Percentiles rank a stretch among this genome's conserved stretches.
These are phyloP conservation scores for Danio rerio DNA, from an alignment of 2,113 vertebrate species.

Conservation along the genomic window GRCz12tu NC_133190.1:30768501-30769000, in stretches of 20 bases:
- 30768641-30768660: neutral
- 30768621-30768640: neutral
- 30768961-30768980: too few species aligned
- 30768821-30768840: neutral
- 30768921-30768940: too few species aligned
- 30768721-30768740: conserved; percentile 12
- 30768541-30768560: neutral
- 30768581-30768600: neutral
- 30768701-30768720: conserved; percentile 33
- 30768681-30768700: neutral
- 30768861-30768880: neutral
- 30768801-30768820: neutral
- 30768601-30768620: neutral
- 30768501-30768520: neutral
- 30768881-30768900: conserved; percentile 31
- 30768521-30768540: neutral
- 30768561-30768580: conserved; percentile 27
- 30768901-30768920: conserved; percentile 37
- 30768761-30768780: conserved; percentile 59
- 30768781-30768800: conserved; percentile 43
- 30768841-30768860: neutral
- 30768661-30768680: neutral
- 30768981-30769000: too few species aligned
- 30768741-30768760: conserved; percentile 29
- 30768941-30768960: too few species aligned